phyloP scores from a whole-genome alignment of 1,140 invertebrate genomes.

The Nilaparvata lugens region DNA sequence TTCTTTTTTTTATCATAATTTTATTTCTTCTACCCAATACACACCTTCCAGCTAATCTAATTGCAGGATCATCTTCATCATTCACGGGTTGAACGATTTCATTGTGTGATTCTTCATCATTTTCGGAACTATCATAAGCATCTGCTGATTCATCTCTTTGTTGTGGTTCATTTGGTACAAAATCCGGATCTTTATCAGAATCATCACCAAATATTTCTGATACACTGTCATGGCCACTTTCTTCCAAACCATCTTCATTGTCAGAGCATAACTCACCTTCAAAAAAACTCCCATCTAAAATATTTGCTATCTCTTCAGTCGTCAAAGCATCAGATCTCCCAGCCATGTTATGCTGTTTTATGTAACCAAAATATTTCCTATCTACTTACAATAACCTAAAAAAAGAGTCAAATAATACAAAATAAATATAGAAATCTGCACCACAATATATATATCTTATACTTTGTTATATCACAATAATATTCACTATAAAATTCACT shows the following conservation, averaged over 20 bases:
- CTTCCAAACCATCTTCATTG: neutral
- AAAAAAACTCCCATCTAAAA: neutral
- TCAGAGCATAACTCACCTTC: neutral
- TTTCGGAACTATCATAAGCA: neutral
- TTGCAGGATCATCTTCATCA: neutral
- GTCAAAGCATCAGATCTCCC: neutral
- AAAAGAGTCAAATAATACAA: too few relatives aligned
- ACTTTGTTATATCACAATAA: too few relatives aligned
- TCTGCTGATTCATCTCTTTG: neutral
- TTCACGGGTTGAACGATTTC: too few relatives aligned
- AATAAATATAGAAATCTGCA: too few relatives aligned
- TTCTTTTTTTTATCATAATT: neutral
- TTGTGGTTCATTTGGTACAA: neutral
- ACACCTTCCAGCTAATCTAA: neutral
- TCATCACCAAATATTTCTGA: neutral
- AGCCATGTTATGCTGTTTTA: neutral
- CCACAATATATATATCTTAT: too few relatives aligned
- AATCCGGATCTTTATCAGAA: neutral
- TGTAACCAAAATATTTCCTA: too few relatives aligned
- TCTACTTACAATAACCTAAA: too few relatives aligned
- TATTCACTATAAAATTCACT: too few relatives aligned
- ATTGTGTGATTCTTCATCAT: neutral
- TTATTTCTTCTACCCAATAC: neutral
- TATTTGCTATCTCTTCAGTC: neutral
- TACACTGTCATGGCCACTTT: neutral